Evolutionary conservation across 2,888 invertebrate genomes (phyloP), one percentile per base, ranked within the genome.

Genomic region (Coelopa pilipes): DNA sequence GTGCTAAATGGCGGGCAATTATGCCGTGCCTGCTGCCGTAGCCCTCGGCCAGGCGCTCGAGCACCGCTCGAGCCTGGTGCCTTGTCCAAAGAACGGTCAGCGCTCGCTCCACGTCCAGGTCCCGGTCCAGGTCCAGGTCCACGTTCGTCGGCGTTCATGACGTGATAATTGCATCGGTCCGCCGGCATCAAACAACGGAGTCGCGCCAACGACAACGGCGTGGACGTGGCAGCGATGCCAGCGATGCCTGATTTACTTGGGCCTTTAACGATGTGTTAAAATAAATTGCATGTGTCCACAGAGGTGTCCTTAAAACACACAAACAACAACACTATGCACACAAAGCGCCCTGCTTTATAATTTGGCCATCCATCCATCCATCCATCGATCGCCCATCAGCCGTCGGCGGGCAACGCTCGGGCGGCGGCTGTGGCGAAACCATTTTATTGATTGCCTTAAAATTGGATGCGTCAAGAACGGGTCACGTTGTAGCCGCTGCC

Each of bases 211-310:
- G 19, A 59, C 34, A 34, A 34, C 34, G n/a, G n/a, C n/a, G 7
- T 34, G 34, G 34, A 21, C 21, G 24, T 21, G 15, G 24, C 12
- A 19, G 12, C 17, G 17, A 55, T 55, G 66, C 1, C 19, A 46
- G 59, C 13, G 57, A 10, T n/a, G 50, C 65, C 24, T 71, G 71
- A 71, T 71, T 82, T 83, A 83, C 81, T 71, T 78, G 76, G 78
- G 77, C 78, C 81, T 78, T 81, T 85, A 85, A 85, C 84, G 85
- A 85, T 83, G 84, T 85, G 84, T 84, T 85, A 84, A 85, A 85
- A 83, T 84, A 82, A 85, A 84, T 84, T 85, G 83, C 84, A 82
- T 80, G 80, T 79, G 78, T 79, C 76, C 70, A 70, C 46, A 65
- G 34, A 24, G 55, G 49, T 71, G 71, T 71, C 71, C 63, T 71